These are phyloP conservation scores for Carassius carassius DNA, from an alignment of 2,113 vertebrate genomes.

Conservation along the genomic window DNA sequence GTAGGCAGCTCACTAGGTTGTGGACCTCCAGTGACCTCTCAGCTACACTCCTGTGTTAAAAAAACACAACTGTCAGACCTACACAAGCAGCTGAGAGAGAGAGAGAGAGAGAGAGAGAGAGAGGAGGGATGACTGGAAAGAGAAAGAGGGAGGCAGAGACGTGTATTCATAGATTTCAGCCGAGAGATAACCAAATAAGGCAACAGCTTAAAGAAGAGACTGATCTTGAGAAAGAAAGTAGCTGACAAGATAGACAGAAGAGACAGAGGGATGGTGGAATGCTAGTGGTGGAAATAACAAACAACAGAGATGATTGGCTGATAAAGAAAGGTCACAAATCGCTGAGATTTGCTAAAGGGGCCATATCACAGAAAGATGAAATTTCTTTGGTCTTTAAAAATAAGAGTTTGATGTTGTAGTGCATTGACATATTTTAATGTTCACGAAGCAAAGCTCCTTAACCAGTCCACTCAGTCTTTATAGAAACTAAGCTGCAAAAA, in stretches of 20 bases:
- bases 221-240: not conserved
- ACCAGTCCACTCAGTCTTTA: not conserved
- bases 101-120: conserved; percentile 30
- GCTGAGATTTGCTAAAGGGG: conserved; percentile 1
- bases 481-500: not conserved
- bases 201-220: conserved; percentile 36
- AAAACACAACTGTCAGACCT: conserved; percentile 20
- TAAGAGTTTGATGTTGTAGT: no score
- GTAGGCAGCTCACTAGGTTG: not conserved
- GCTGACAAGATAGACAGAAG: conserved; percentile 52
- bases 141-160: not conserved
- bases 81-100: conserved; percentile 23
- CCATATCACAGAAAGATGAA: not conserved
- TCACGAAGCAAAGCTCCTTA: not conserved
- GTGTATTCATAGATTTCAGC: conserved; percentile 29
- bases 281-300: not conserved
- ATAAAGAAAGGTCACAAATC: not conserved
- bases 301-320: not conserved
- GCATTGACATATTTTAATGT: no score
- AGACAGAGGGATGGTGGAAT: conserved; percentile 14
- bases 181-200: conserved; percentile 72
- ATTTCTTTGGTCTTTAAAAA: not conserved
- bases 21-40: not conserved
- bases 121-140: not conserved
- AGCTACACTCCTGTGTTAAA: not conserved